Conservation (phyloP, 2,797 vertebrate genomes). For the Chrosomus eos region DNA sequence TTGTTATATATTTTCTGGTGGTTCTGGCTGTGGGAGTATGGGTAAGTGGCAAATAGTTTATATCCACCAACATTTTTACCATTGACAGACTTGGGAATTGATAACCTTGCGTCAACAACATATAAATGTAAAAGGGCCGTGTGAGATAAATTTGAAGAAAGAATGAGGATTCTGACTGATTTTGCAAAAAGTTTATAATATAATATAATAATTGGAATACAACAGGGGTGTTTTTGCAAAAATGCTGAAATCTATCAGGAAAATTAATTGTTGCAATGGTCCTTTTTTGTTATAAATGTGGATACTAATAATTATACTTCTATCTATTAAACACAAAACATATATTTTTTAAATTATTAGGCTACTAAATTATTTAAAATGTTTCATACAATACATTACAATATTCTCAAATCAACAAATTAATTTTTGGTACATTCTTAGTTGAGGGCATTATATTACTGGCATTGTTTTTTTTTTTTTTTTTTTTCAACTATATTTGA, state of each 20-base stretch:
- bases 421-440: background rate
- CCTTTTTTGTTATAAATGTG: no score
- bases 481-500: background rate
- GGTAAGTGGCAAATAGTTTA: constrained; percentile 78
- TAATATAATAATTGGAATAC: no score
- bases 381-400: background rate
- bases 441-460: background rate
- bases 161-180: background rate
- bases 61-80: background rate
- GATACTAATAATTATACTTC: background rate
- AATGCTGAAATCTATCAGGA: background rate
- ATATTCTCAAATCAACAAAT: background rate
- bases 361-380: background rate
- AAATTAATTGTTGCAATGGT: no score
- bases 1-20: constrained; percentile 90
- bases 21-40: constrained; percentile 93
- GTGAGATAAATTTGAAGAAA: background rate
- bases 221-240: no score
- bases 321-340: background rate
- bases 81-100: constrained; percentile 47
- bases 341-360: no score
- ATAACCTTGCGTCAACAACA: constrained; percentile 44
- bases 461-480: background rate
- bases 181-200: background rate
- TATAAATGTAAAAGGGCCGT: background rate